Conservation (phyloP, 2,113 vertebrate genomes). For the Gasterosteus nipponicus region DNA sequence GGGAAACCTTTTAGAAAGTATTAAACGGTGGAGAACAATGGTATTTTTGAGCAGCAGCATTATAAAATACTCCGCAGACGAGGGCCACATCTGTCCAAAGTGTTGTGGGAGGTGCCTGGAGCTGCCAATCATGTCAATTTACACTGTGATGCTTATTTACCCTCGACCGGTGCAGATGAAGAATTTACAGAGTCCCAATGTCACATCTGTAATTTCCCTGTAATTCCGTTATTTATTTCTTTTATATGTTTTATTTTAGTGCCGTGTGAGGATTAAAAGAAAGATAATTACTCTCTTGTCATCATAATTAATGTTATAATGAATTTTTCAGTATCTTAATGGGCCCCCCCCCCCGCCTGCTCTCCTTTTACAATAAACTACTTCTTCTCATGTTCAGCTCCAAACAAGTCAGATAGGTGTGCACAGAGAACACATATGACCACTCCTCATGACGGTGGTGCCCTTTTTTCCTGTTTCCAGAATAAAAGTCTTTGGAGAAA, state of each 20-base stretch:
- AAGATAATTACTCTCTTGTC: slow-evolving; percentile 11
- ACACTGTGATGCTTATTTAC: slow-evolving; percentile 31
- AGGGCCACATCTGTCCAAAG: slow-evolving; percentile 60
- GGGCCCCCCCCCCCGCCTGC: no score
- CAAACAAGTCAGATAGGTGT: slow-evolving; percentile 1
- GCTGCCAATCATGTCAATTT: slow-evolving; percentile 19
- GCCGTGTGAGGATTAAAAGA: background rate
- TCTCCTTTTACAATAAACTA: no score
- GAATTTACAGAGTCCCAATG: slow-evolving; percentile 12
- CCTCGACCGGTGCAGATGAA: background rate
- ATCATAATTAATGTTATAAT: slow-evolving; percentile 14
- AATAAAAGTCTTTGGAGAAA: slow-evolving; percentile 8
- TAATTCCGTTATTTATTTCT: slow-evolving; percentile 6
- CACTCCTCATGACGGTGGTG: slow-evolving; percentile 6
- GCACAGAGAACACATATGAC: slow-evolving; percentile 6
- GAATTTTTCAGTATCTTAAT: slow-evolving; percentile 17
- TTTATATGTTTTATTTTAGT: background rate
- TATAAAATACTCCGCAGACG: slow-evolving; percentile 60
- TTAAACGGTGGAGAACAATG: slow-evolving; percentile 61
- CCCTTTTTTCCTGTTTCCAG: slow-evolving; percentile 12
- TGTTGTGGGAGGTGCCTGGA: slow-evolving; percentile 27
- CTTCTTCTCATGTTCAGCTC: background rate
- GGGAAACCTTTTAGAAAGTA: slow-evolving; percentile 59
- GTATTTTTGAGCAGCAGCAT: slow-evolving; percentile 46
- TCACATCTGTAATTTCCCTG: slow-evolving; percentile 25